A percentile compares a stretch with the other conserved stretches of the same genome.
These are phyloP conservation scores for Aradus depressus DNA, from an alignment of 2,888 invertebrate genomes.

Conservation along the genomic window DNA sequence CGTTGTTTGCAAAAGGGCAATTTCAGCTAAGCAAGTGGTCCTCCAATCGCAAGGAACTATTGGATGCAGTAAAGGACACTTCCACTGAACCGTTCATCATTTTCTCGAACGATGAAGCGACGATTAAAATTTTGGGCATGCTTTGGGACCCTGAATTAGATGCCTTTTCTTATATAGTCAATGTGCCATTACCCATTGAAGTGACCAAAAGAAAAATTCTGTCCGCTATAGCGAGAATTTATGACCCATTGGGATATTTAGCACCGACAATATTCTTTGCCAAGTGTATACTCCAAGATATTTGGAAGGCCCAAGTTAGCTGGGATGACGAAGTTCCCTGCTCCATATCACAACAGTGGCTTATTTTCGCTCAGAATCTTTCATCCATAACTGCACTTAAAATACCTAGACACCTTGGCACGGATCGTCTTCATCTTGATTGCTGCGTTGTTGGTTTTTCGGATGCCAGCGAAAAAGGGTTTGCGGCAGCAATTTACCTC, in stretches of 20 bases:
- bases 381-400: too few relatives aligned
- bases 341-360: too few relatives aligned
- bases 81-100: conserved; percentile 1
- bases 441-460: too few relatives aligned
- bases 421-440: too few relatives aligned
- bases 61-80: background rate
- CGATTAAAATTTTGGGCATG: conserved; percentile 8
- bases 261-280: background rate
- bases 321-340: conserved; percentile 10
- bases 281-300: conserved; percentile 3
- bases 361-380: too few relatives aligned
- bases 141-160: conserved; percentile 4
- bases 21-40: conserved; percentile 29
- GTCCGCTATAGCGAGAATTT: conserved; percentile 25
- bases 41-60: conserved; percentile 15
- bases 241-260: conserved; percentile 25
- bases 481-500: too few relatives aligned
- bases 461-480: too few relatives aligned
- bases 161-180: background rate
- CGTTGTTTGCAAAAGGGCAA: conserved; percentile 20
- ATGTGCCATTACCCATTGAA: background rate
- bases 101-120: conserved; percentile 7
- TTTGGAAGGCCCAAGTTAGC: conserved; percentile 1
- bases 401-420: too few relatives aligned
- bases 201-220: conserved; percentile 29